These are phyloP conservation scores for Platalea minor DNA, from an alignment of 2,797 vertebrate species.

Conservation along the genomic window DNA sequence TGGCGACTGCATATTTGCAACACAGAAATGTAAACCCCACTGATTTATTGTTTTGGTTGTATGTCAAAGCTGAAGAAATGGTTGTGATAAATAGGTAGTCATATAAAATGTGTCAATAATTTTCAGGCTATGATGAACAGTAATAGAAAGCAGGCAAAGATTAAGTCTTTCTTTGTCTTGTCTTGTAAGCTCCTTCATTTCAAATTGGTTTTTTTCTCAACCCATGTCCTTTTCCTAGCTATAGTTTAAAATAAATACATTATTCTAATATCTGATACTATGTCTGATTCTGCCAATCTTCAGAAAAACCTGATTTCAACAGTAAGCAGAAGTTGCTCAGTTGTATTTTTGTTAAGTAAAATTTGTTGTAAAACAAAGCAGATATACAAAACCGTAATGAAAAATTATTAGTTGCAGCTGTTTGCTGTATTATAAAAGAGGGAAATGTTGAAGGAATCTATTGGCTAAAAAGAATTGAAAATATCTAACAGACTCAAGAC, in stretches of 20 bases:
- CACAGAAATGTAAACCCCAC: background rate
- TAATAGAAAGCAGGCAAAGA: background rate
- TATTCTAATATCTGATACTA: background rate
- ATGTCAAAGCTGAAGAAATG: background rate
- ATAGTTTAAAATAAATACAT: background rate
- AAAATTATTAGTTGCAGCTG: constrained; percentile 36
- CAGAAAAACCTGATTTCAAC: background rate
- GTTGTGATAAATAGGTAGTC: background rate
- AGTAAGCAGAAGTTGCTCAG: background rate
- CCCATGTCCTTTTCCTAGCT: background rate
- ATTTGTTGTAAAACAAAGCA: background rate
- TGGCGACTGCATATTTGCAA: background rate
- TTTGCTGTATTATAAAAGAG: constrained; percentile 3
- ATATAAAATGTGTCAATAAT: background rate
- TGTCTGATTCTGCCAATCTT: background rate
- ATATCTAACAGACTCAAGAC: background rate
- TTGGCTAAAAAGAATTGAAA: background rate
- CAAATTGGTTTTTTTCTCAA: background rate
- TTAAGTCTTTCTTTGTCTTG: background rate
- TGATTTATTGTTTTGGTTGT: background rate
- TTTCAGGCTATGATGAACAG: background rate
- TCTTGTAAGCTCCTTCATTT: background rate
- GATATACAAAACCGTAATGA: background rate
- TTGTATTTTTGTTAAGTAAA: constrained; percentile 6
- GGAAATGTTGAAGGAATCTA: background rate